Conservation (phyloP, 2,797 vertebrate species). For the Sebastes itinus region DNA sequence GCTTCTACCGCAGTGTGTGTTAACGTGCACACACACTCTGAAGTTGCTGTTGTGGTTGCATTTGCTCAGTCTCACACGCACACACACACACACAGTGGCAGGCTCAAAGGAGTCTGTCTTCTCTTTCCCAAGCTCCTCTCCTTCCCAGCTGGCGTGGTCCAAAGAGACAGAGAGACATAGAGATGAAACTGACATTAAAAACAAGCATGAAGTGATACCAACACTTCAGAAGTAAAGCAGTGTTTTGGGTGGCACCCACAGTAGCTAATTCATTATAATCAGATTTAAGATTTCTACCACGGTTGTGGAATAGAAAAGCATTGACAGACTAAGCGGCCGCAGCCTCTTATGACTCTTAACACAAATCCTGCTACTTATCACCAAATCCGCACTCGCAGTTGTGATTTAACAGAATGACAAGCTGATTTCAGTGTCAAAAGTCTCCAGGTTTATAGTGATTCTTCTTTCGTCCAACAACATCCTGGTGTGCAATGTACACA, state of each 20-base stretch:
- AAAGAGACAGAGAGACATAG: constrained; percentile 13
- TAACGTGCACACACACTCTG: neutral
- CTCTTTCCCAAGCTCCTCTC: constrained; percentile 40
- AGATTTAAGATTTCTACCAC: constrained; percentile 6
- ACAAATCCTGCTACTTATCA: constrained; percentile 60
- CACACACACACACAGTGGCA: neutral
- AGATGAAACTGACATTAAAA: constrained; percentile 3
- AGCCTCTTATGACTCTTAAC: constrained; percentile 36
- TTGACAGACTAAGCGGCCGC: constrained; percentile 10
- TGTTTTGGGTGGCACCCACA: neutral
- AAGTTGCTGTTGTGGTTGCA: constrained; percentile 43
- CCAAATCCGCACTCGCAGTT: constrained; percentile 38
- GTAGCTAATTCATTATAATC: constrained; percentile 15
- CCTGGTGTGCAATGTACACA: neutral
- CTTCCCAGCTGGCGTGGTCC: constrained; percentile 43
- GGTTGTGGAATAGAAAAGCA: neutral
- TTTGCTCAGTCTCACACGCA: constrained; percentile 7
- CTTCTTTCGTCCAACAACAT: neutral
- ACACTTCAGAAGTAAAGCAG: neutral
- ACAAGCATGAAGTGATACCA: neutral
- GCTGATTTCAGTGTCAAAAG: constrained; percentile 40
- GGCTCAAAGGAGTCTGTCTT: constrained; percentile 73
- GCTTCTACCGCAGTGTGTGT: constrained; percentile 12
- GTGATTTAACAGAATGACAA: constrained; percentile 30
- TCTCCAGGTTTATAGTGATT: neutral